A percentile compares a stretch with the other conserved stretches of the same genome.
Evolutionary conservation across 2,797 vertebrate species (phyloP).

Genomic region (Micropoecilia bifurca): DNA sequence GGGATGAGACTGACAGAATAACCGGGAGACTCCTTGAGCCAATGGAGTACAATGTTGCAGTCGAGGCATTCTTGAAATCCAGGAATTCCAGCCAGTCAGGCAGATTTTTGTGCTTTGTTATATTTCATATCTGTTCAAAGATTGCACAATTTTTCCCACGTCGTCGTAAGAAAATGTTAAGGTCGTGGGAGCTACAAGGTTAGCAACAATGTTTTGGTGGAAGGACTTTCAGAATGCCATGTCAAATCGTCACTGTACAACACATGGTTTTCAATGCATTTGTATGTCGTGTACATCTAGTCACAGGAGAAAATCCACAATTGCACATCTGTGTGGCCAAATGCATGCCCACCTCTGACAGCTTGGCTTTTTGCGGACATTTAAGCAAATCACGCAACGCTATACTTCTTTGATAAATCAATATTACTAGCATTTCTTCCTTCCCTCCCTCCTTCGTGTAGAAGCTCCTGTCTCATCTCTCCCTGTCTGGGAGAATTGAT

Average conservation of each 20-base stretch:
- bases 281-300: slow-evolving; percentile 17
- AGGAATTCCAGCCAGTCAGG: slow-evolving; percentile 34
- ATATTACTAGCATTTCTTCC: slow-evolving; percentile 76
- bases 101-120: slow-evolving; percentile 51
- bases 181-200: not conserved
- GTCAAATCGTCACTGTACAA: not conserved
- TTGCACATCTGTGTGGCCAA: slow-evolving; percentile 61
- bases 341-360: slow-evolving; percentile 70
- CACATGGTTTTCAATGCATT: not conserved
- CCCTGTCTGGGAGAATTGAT: slow-evolving; percentile 79
- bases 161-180: not conserved
- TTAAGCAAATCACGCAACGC: slow-evolving; percentile 79
- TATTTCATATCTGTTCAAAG: slow-evolving; percentile 36
- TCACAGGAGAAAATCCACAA: slow-evolving; percentile 58
- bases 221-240: not conserved
- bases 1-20: slow-evolving; percentile 45
- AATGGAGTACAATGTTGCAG: slow-evolving; percentile 55
- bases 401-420: slow-evolving; percentile 83
- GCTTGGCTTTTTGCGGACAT: slow-evolving; percentile 79
- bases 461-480: slow-evolving; percentile 57
- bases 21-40: slow-evolving; percentile 49
- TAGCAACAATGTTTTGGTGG: not conserved
- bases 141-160: slow-evolving; percentile 18
- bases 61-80: slow-evolving; percentile 42
- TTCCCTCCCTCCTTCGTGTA: slow-evolving; percentile 41